Evolutionary conservation across 2,797 vertebrate genomes (phyloP).

Genomic region (Pseudochaenichthys georgianus): DNA sequence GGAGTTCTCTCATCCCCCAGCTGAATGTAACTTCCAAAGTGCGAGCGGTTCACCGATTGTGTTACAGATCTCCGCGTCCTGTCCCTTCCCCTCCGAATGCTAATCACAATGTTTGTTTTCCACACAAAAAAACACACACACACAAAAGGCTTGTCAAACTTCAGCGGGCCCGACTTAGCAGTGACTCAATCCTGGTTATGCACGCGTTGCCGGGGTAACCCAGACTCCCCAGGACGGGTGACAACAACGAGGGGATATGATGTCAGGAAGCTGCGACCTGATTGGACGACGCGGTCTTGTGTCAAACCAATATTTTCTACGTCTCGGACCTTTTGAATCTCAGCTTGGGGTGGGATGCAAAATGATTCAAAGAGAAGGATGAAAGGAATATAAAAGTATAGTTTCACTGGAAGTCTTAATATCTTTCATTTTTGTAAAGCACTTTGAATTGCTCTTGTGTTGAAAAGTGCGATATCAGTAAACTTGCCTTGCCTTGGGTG

Average conservation of each 20-base stretch:
- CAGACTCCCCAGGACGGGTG: constrained; percentile 63
- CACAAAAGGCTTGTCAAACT: constrained; percentile 63
- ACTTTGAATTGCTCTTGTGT: no score
- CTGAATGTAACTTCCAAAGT: constrained; percentile 63
- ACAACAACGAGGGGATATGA: constrained; percentile 68
- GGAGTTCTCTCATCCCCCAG: constrained; percentile 47
- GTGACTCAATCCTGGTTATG: constrained; percentile 62
- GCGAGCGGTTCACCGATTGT: constrained; percentile 21
- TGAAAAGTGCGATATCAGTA: no score
- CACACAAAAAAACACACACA: not conserved
- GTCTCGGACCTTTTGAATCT: constrained; percentile 31
- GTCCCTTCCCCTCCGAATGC: constrained; percentile 28
- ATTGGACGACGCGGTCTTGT: constrained; percentile 41
- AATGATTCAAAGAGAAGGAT: no score
- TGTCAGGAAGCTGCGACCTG: constrained; percentile 56
- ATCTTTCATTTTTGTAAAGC: no score
- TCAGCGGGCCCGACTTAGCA: constrained; percentile 60
- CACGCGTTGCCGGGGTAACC: constrained; percentile 63
- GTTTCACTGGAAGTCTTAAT: no score
- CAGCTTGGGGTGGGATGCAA: constrained; percentile 9
- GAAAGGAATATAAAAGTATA: no score
- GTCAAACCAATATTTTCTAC: constrained; percentile 42
- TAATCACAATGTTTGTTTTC: constrained; percentile 61
- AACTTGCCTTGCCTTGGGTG: not conserved
- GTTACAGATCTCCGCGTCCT: constrained; percentile 28